Conservation (phyloP, 2,888 invertebrate genomes). For the Tetheella fluctuosa region DNA sequence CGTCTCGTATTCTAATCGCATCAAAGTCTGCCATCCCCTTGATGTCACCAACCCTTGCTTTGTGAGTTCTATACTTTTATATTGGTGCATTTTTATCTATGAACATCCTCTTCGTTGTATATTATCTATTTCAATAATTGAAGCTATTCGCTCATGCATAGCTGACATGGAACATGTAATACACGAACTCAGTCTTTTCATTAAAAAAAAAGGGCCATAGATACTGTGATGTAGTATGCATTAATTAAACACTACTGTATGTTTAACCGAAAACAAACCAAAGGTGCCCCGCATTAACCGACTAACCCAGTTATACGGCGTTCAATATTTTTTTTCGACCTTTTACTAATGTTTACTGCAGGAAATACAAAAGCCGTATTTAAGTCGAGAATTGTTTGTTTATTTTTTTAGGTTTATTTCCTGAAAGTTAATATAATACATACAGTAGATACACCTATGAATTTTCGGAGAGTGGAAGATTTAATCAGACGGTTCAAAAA, state of each 20-base stretch:
- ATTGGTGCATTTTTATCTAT: background rate
- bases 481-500: no score
- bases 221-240: background rate
- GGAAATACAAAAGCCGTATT: background rate
- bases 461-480: no score
- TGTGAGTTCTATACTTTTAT: background rate
- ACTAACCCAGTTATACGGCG: constrained; percentile 52
- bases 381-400: background rate
- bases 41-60: background rate
- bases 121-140: background rate
- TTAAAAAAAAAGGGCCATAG: no score
- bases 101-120: background rate
- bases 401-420: background rate
- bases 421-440: no score
- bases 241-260: background rate
- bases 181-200: no score
- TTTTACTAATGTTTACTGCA: constrained; percentile 24
- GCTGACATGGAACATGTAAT: no score
- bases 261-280: background rate
- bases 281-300: constrained; percentile 34
- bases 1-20: background rate
- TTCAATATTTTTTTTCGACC: constrained; percentile 47
- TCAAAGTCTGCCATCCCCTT: background rate
- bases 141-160: no score
- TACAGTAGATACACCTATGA: background rate